Base-by-base conservation (phyloP, 2,888 invertebrate genomes). In the Protophormia terraenovae region DNA sequence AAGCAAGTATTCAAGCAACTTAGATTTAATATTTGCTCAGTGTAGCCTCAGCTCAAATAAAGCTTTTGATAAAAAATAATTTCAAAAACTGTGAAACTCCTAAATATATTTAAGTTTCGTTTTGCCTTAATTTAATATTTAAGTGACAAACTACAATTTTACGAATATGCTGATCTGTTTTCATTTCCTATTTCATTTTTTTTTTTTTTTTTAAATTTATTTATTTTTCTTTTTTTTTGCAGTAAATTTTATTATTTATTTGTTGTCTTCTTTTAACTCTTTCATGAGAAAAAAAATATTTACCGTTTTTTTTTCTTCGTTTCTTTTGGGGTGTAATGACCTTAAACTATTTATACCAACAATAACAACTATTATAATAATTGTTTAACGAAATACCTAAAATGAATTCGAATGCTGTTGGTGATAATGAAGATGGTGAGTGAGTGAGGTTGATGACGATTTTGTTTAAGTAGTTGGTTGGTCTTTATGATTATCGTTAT, bases 311-410 rank as follows among this genome's bases (percentile, higher is more conserved):
- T 32, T 32, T 32, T 58, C 16, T 58, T 10, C 16, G 16, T 67
- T 78, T 60, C 24, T 50, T 50, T 78, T 27, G 35, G n/a, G 53
- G 78, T 69, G 35, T 62, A 78, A 71, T 62, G 69, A 62, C 69
- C 78, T 50, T 50, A 69, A 69, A 2, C 22, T 12, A 24, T n/a
- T n/a, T n/a, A 22, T 3, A 53, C 24, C 24, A 53, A 53, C 12
- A 53, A 22, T 27, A 55, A 22, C 38, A 32, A 38, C 14, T 24
- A 38, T 2, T 62, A 38, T 22, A 38, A 38, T 12, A 35, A 53
- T 53, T 24, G 14, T 53, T 53, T 14, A 27, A 47, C 1, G 19
- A 47, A 47, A 19, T 47, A 47, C 16, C 47, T 19, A 41, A 41
- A 41, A 41, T 1, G 2, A 41, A n/a, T 14, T 41, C n/a, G 41